Conservation (phyloP, 30 jellyfish, hydroid and myxozoan species). For the Nemopilema nomurai region DNA sequence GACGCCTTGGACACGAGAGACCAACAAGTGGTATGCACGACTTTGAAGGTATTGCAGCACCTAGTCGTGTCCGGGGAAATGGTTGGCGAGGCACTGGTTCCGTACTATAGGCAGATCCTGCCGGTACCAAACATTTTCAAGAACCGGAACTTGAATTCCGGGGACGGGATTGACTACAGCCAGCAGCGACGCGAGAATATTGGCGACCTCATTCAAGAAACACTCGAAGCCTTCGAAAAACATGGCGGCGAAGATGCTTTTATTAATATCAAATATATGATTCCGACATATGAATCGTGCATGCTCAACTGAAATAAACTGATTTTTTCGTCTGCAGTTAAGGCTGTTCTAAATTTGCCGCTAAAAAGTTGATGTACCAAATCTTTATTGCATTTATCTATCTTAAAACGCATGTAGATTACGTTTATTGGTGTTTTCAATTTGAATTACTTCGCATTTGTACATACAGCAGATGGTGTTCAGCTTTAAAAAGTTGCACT, state of each 20-base stretch:
- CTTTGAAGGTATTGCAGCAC: conserved; percentile 86
- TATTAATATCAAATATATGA: conserved; percentile 91
- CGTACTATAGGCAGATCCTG: conserved; percentile 90
- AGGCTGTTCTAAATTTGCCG: not conserved
- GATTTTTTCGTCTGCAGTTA: not conserved
- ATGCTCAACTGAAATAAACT: conserved; percentile 51
- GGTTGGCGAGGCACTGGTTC: conserved; percentile 96
- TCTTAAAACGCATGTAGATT: not conserved
- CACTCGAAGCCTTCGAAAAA: conserved; percentile 84
- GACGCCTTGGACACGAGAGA: conserved; percentile 90
- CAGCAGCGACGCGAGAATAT: conserved; percentile 92
- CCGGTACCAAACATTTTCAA: conserved; percentile 89
- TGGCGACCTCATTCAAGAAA: conserved; percentile 93
- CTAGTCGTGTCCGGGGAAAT: conserved; percentile 82
- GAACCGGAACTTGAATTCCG: conserved; percentile 82
- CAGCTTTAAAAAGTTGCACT: too few species aligned
- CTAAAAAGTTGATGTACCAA: not conserved
- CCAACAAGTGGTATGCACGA: conserved; percentile 82
- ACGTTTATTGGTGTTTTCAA: not conserved
- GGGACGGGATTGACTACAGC: conserved; percentile 94
- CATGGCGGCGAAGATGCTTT: conserved; percentile 99
- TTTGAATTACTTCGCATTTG: too few species aligned
- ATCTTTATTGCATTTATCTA: not conserved
- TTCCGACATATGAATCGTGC: conserved; percentile 97
- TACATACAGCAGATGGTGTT: not conserved